Evolutionary conservation across 2,113 vertebrate genomes (phyloP).

Genomic region (Pelusios castaneus): DNA sequence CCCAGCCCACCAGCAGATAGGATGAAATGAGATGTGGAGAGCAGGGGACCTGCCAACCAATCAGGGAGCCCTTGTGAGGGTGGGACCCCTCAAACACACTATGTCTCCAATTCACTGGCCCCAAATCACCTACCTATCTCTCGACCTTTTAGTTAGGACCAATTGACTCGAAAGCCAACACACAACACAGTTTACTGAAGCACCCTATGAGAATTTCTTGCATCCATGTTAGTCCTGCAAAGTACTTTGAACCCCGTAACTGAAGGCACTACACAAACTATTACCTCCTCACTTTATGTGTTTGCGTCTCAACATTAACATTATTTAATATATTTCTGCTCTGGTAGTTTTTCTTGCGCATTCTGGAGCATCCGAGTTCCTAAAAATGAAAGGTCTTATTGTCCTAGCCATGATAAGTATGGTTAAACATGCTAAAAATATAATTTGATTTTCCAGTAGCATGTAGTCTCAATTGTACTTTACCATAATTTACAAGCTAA

Average conservation of each 20-base stretch:
- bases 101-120: background rate
- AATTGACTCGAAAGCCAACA: background rate
- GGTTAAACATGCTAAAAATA: constrained; percentile 64
- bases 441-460: constrained; percentile 58
- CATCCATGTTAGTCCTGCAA: background rate
- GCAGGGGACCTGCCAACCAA: background rate
- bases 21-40: background rate
- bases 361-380: constrained; percentile 62
- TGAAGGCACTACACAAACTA: constrained; percentile 15
- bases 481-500: constrained; percentile 49
- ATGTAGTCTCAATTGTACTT: constrained; percentile 59
- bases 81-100: background rate
- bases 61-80: background rate
- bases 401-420: constrained; percentile 61
- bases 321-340: constrained; percentile 41
- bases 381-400: constrained; percentile 68
- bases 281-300: constrained; percentile 47
- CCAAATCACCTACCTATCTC: background rate
- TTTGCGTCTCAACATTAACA: constrained; percentile 55
- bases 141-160: background rate
- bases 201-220: background rate
- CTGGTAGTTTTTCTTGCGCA: constrained; percentile 48
- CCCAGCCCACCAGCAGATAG: background rate
- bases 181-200: fast-evolving
- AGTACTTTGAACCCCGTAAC: constrained; percentile 1